phyloP scores from a whole-genome alignment of 2,797 vertebrate species.

The Momotus momota region DNA sequence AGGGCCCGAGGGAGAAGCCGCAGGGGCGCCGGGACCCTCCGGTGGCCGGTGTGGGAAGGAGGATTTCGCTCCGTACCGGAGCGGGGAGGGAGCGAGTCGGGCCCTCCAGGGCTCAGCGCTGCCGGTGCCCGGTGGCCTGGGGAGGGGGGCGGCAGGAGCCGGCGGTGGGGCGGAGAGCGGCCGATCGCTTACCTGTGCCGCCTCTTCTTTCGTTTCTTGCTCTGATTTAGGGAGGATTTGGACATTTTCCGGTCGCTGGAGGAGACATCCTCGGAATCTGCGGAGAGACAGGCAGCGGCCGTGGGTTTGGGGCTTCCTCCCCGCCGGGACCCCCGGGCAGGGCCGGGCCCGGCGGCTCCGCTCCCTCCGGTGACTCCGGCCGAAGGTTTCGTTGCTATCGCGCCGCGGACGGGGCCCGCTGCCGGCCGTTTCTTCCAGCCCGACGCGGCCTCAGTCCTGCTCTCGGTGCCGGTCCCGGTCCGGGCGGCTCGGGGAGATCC shows the following conservation, averaged over 20 bases:
- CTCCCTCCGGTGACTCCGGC: neutral
- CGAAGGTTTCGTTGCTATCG: constrained; percentile 42
- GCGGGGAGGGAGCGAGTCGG: neutral
- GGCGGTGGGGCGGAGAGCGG: neutral
- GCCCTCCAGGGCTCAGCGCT: neutral
- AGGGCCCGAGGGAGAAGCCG: neutral
- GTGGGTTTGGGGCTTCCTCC: neutral
- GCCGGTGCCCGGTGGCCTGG: neutral
- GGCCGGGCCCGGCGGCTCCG: neutral
- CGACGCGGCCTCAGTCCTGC: neutral
- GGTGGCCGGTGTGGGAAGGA: neutral
- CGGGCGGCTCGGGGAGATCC: neutral
- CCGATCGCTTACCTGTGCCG: constrained; percentile 88
- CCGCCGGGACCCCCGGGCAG: neutral
- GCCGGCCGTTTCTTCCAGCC: neutral
- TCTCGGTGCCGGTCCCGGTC: neutral
- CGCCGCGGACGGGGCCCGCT: neutral
- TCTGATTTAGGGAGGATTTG: constrained; percentile 92
- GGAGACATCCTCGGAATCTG: constrained; percentile 97
- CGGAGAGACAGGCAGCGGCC: constrained; percentile 42
- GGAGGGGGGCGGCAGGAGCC: neutral
- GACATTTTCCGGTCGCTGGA: constrained; percentile 93
- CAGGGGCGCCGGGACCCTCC: neutral
- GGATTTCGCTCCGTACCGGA: neutral
- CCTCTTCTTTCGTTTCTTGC: constrained; percentile 98